Conservation (phyloP, 2,797 vertebrate genomes). For the Mallotus villosus region DNA sequence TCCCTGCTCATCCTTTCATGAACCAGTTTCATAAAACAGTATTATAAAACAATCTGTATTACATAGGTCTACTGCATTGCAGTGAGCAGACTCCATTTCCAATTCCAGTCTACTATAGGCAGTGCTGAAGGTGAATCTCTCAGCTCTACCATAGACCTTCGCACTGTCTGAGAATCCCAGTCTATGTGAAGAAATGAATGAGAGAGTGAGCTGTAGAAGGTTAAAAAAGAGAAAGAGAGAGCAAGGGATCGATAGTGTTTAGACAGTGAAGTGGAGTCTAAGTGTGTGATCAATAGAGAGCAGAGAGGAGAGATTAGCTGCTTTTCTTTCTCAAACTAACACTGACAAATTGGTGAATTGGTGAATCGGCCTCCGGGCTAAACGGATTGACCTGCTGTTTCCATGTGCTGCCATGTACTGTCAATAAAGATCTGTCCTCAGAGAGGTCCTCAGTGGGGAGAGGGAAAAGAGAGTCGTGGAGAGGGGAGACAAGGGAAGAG, state of each 20-base stretch:
- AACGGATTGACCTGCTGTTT: conserved; percentile 81
- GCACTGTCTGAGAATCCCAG: conserved; percentile 31
- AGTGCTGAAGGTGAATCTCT: not conserved
- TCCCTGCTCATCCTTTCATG: not conserved
- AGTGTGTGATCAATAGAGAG: conserved; percentile 86
- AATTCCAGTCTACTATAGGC: not conserved
- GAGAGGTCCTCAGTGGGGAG: conserved; percentile 52
- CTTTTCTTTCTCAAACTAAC: conserved; percentile 82
- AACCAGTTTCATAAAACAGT: not conserved
- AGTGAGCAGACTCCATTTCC: not conserved
- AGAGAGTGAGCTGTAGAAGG: conserved; percentile 59
- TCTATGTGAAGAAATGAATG: conserved; percentile 43
- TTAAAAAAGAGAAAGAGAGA: conserved; percentile 32
- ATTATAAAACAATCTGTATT: not conserved
- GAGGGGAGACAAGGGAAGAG: not conserved
- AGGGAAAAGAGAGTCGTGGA: not conserved
- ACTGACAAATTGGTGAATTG: conserved; percentile 81
- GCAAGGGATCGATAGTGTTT: conserved; percentile 85
- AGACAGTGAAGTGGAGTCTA: conserved; percentile 86
- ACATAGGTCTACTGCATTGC: not conserved
- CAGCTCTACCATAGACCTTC: not conserved
- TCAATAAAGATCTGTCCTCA: conserved; percentile 78
- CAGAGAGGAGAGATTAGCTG: conserved; percentile 81
- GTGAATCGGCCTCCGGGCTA: conserved; percentile 80
- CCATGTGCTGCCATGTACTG: conserved; percentile 75